A percentile compares a stretch with the other conserved stretches of the same genome.
phyloP scores from a whole-genome alignment of 2,888 invertebrate species.

The Amblyteles armatorius region DNA sequence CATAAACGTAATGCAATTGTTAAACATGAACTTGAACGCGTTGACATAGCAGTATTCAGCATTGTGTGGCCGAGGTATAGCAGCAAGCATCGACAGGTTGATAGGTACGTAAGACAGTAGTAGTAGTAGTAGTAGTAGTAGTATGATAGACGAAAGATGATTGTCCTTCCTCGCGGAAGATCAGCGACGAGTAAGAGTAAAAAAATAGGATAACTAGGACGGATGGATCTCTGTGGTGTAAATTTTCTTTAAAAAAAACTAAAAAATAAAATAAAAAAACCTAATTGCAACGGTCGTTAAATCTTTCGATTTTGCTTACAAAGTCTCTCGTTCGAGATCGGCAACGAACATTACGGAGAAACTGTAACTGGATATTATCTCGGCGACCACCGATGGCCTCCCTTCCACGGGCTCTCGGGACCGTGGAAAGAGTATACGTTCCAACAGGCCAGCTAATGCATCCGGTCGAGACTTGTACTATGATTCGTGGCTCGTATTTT shows the following conservation, averaged over 20 bases:
- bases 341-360: slow-evolving; percentile 50
- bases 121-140: slow-evolving; percentile 45
- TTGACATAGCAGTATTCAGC: slow-evolving; percentile 82
- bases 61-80: slow-evolving; percentile 83
- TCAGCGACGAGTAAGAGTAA: slow-evolving; percentile 38
- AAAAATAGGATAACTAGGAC: slow-evolving; percentile 20
- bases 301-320: slow-evolving; percentile 47
- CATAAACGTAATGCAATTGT: slow-evolving; percentile 30
- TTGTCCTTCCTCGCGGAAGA: slow-evolving; percentile 30
- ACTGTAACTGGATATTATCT: slow-evolving; percentile 57
- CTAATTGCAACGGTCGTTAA: background rate
- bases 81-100: slow-evolving; percentile 84
- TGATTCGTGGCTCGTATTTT: slow-evolving; percentile 28
- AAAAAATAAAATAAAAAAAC: background rate
- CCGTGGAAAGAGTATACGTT: slow-evolving; percentile 14
- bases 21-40: slow-evolving; percentile 71
- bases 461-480: slow-evolving; percentile 44
- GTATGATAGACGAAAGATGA: slow-evolving; percentile 42
- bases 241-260: background rate
- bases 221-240: background rate
- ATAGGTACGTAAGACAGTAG: slow-evolving; percentile 79
- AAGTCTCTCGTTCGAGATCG: slow-evolving; percentile 38
- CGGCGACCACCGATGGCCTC: slow-evolving; percentile 2
- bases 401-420: background rate
- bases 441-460: slow-evolving; percentile 44